phyloP scores from a whole-genome alignment of 2,797 vertebrate genomes.

The Poecilia velifera region DNA sequence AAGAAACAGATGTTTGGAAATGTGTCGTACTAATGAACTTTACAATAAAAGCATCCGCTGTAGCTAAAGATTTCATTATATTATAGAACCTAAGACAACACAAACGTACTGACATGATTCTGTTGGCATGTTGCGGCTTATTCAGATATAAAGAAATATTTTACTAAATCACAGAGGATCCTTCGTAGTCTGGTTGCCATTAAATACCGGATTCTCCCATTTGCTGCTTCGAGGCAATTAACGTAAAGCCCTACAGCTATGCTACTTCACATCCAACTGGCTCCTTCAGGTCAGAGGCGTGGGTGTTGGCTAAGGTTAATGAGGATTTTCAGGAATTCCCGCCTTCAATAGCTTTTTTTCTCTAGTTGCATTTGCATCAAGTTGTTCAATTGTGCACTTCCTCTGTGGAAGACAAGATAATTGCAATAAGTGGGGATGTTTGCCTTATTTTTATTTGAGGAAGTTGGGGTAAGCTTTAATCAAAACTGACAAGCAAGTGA shows the following conservation, averaged over 20 bases:
- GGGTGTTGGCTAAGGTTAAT: neutral
- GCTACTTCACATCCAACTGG: neutral
- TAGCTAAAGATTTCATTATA: neutral
- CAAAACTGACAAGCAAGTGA: neutral
- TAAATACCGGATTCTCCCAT: neutral
- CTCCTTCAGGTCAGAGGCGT: neutral
- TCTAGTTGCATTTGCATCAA: neutral
- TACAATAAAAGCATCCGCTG: neutral
- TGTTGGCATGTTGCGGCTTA: neutral
- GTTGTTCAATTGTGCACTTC: neutral
- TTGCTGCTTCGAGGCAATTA: neutral
- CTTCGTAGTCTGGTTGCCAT: neutral
- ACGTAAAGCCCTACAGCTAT: neutral
- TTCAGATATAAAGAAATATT: neutral
- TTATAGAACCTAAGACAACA: neutral
- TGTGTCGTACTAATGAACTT: neutral
- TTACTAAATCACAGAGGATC: neutral
- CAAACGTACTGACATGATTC: neutral
- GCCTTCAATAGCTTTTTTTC: neutral
- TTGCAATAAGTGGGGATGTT: neutral
- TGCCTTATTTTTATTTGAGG: neutral
- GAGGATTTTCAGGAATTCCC: neutral
- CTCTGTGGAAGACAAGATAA: neutral
- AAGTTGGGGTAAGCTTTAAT: neutral
- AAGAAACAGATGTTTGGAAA: neutral